phyloP scores from a whole-genome alignment of 2,113 vertebrate species.

The Mobula hypostoma region DNA sequence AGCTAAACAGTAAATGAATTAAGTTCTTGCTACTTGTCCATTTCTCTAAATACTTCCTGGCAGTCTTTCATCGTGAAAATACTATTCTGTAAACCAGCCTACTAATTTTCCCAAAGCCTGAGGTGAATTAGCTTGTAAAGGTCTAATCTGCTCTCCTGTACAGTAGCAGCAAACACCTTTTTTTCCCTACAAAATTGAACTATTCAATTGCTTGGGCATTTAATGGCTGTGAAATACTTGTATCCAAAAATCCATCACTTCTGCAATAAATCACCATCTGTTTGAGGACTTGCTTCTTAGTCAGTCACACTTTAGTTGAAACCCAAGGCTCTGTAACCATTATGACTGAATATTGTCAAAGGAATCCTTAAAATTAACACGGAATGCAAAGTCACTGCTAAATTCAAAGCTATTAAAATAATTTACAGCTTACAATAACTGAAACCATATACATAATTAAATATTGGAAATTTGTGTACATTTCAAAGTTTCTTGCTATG shows the following conservation, averaged over 20 bases:
- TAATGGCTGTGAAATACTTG: neutral
- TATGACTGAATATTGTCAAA: neutral
- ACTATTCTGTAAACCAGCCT: neutral
- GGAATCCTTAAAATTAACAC: neutral
- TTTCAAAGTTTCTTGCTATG: neutral
- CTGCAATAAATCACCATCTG: neutral
- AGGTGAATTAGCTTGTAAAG: neutral
- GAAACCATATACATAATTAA: neutral
- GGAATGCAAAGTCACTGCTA: neutral
- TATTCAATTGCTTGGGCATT: neutral
- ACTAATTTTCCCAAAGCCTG: neutral
- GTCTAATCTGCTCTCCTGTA: neutral
- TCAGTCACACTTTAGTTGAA: neutral
- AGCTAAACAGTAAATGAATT: neutral
- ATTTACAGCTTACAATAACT: neutral
- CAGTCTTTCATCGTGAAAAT: neutral
- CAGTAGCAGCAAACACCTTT: neutral
- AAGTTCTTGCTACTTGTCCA: neutral
- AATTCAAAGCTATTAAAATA: neutral
- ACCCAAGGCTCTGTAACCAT: neutral
- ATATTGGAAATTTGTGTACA: neutral
- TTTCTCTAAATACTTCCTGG: neutral
- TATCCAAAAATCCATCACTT: too few species aligned
- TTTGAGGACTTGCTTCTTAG: neutral
- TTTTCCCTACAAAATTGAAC: neutral